phyloP scores from a whole-genome alignment of 2,113 vertebrate genomes.

The Strigops habroptila region DNA sequence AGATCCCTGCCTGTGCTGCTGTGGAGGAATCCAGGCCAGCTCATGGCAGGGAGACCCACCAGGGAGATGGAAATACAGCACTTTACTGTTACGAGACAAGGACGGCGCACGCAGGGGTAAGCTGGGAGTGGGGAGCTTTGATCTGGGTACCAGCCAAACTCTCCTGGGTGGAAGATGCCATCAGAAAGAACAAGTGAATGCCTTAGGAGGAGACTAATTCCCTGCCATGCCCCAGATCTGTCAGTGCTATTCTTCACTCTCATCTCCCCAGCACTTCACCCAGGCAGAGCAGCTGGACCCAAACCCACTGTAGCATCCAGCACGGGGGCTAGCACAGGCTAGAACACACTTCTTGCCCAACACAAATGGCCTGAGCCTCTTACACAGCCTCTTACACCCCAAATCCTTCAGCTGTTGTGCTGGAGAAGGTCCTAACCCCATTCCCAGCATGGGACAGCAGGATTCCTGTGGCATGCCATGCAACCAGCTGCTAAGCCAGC shows the following conservation, averaged over 20 bases:
- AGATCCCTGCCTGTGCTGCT: not conserved
- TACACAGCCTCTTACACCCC: not conserved
- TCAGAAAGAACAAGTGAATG: not conserved
- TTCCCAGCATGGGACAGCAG: not conserved
- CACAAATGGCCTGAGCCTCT: not conserved
- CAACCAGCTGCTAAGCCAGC: not conserved
- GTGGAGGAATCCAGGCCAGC: not conserved
- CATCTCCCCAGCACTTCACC: not conserved
- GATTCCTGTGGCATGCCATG: not conserved
- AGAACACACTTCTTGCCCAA: not conserved
- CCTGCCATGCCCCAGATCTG: not conserved
- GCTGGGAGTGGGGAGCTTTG: not conserved
- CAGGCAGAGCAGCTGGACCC: not conserved
- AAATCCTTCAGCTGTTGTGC: not conserved
- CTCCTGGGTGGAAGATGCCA: not conserved
- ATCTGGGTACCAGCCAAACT: not conserved
- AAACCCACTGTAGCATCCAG: rapidly evolving
- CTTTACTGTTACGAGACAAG: not conserved
- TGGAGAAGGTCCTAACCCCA: not conserved
- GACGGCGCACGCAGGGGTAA: rapidly evolving
- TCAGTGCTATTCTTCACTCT: not conserved
- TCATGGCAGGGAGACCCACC: not conserved
- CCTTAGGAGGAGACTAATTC: not conserved
- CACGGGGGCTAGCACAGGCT: rapidly evolving
- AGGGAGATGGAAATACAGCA: not conserved